Base-by-base conservation (phyloP, 2,888 invertebrate genomes). In the Elysia crispata region DNA sequence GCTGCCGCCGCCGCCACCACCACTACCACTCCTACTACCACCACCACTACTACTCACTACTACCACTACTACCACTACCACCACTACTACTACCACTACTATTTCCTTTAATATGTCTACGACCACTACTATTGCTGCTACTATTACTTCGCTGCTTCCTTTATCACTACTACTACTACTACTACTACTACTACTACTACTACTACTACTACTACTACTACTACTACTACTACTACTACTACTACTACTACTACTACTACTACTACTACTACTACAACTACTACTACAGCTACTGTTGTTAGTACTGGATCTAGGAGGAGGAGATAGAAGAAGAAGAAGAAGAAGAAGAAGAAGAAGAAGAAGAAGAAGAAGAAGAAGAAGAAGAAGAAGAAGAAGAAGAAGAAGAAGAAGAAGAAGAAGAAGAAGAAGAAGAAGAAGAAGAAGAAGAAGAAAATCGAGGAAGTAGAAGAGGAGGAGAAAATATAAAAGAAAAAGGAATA, bases 131-230 rank as follows among this genome's bases (percentile, higher is more conserved):
- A 33, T 41, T 70, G 41, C 70, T 70, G 20, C 70, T 70, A 33
- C 31, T 70, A n/a, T 13, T 66, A 23, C 6, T 66, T 8, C 25
- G 25, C 18, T 31, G 23, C 70, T 70, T 18, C 70, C 41, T 18
- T 5, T 70, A 11, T 1, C 41, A 31, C 70, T 50, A 30, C 70
- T 6, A 30, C 70, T 6, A 30, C 70, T 70, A 31, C 70, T 70
- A 31, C 70, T 70, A 20, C 70, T 70, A 30, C 70, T 33, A 20
- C 70, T 70, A 5, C 70, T 70, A 1, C 33, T 70, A 70, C 70
- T 70, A 31, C 31, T 41, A 23, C 66, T 70, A 31, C 70, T 70
- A 70, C 70, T 70, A 31, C 70, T 70, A 31, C 70, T 70, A 64
- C 66, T 64, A 64, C 66, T 64, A 64, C 66, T n/a, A 64, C 66